Percentiles rank a stretch among this genome's conserved stretches.
phyloP scores from a whole-genome alignment of 2,113 vertebrate genomes.

The Thamnaconus septentrionalis region DNA sequence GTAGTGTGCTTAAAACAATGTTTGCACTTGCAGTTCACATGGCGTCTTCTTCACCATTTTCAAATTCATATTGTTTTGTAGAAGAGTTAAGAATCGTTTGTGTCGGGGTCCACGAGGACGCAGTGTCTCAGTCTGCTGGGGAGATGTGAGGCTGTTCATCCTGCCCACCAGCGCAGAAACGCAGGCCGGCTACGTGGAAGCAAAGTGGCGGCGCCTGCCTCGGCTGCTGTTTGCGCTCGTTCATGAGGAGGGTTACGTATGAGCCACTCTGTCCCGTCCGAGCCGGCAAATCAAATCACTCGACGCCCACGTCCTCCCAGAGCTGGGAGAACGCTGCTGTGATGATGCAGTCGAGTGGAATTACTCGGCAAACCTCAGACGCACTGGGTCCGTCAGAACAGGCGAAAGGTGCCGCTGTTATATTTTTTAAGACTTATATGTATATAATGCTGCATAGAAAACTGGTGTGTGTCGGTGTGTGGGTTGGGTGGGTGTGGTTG shows the following conservation, averaged over 20 bases:
- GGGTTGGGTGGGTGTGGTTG: no score
- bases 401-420: slow-evolving; percentile 15
- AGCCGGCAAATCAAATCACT: slow-evolving; percentile 63
- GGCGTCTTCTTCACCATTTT: no score
- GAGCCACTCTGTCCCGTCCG: slow-evolving; percentile 38
- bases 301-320: slow-evolving; percentile 66
- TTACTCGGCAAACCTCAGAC: slow-evolving; percentile 23
- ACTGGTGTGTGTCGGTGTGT: no score
- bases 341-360: slow-evolving; percentile 59
- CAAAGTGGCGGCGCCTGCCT: slow-evolving; percentile 7
- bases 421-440: not conserved
- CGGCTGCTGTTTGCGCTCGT: slow-evolving; percentile 25
- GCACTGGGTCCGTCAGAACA: not conserved
- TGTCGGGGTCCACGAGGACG: no score
- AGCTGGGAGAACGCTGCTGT: slow-evolving; percentile 48
- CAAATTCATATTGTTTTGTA: no score
- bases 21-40: no score
- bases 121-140: no score
- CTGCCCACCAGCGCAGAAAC: not conserved
- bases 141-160: not conserved
- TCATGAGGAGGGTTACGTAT: slow-evolving; percentile 37
- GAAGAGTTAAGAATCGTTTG: no score
- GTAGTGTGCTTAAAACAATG: no score
- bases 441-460: no score
- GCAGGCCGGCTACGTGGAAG: slow-evolving; percentile 7